Evolutionary conservation across 2,797 vertebrate genomes (phyloP).

Genomic region (Arnoldichthys spilopterus): DNA sequence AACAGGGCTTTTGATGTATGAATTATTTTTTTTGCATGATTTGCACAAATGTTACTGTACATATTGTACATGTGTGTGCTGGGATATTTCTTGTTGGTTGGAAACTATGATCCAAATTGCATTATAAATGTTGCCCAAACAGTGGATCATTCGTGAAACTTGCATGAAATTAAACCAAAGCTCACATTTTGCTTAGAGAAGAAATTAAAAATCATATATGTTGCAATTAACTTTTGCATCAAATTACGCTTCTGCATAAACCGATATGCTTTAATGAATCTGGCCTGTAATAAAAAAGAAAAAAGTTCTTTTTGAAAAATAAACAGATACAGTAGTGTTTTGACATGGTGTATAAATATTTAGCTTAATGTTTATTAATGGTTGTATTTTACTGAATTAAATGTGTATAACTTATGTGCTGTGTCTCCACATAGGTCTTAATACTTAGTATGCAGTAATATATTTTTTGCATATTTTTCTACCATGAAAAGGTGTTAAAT

Average conservation of each 20-base stretch:
- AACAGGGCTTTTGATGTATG: conserved; percentile 75
- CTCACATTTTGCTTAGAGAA: background rate
- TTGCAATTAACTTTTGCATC: background rate
- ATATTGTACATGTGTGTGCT: conserved; percentile 94
- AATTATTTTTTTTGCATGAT: conserved; percentile 73
- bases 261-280: background rate
- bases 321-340: background rate
- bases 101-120: background rate
- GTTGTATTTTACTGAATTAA: conserved; percentile 85
- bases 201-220: background rate
- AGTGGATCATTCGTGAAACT: background rate
- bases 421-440: too few species aligned
- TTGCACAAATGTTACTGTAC: conserved; percentile 86
- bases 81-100: conserved; percentile 78
- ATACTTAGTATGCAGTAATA: background rate
- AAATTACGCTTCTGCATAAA: background rate
- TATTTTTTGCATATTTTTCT: background rate
- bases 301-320: too few species aligned
- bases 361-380: conserved; percentile 73
- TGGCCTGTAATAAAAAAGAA: background rate
- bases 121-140: background rate
- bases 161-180: background rate
- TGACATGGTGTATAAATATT: conserved; percentile 1
- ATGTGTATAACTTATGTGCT: conserved; percentile 36
- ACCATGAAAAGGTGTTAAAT: conserved; percentile 5